These are phyloP conservation scores for Indri indri DNA, from an alignment of 2,113 vertebrate species.

Conservation along the genomic window DNA sequence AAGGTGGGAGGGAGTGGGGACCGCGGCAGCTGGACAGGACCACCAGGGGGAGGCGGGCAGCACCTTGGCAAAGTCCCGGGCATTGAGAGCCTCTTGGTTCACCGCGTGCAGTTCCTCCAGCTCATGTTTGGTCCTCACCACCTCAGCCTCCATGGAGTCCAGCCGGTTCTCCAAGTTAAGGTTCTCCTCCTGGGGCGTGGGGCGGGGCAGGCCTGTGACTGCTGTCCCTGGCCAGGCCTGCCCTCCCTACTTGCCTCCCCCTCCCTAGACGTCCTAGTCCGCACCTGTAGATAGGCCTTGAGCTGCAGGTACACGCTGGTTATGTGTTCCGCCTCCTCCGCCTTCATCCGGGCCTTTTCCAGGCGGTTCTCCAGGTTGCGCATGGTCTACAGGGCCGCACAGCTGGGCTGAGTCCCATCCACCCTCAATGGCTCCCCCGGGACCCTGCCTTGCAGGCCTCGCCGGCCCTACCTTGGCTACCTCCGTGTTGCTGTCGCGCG, in stretches of 20 bases:
- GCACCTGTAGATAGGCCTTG: conserved; percentile 89
- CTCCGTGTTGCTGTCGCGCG: conserved; percentile 72
- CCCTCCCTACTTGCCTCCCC: not conserved
- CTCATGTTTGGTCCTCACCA: conserved; percentile 84
- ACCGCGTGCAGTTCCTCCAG: conserved; percentile 84
- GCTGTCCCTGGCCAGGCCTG: not conserved
- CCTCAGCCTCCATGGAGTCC: conserved; percentile 86
- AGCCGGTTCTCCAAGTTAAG: conserved; percentile 86
- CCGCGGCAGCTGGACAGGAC: not conserved
- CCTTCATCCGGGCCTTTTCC: conserved; percentile 91
- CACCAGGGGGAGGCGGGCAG: not conserved
- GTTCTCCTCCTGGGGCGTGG: conserved; percentile 86
- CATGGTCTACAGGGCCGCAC: conserved; percentile 79
- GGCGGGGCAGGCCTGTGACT: not conserved
- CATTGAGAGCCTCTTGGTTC: conserved; percentile 84
- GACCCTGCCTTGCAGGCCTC: no score
- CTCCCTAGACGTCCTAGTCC: rapidly evolving
- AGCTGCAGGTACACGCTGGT: conserved; percentile 86
- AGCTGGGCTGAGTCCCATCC: not conserved
- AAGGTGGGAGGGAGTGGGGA: not conserved
- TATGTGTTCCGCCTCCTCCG: conserved; percentile 86
- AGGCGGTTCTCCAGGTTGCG: conserved; percentile 89
- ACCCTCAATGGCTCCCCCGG: rapidly evolving
- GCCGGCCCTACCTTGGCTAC: conserved; percentile 83
- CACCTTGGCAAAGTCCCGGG: conserved; percentile 88